Conservation (phyloP, 2,797 vertebrate species). For the Sphenopsis melanotis region DNA sequence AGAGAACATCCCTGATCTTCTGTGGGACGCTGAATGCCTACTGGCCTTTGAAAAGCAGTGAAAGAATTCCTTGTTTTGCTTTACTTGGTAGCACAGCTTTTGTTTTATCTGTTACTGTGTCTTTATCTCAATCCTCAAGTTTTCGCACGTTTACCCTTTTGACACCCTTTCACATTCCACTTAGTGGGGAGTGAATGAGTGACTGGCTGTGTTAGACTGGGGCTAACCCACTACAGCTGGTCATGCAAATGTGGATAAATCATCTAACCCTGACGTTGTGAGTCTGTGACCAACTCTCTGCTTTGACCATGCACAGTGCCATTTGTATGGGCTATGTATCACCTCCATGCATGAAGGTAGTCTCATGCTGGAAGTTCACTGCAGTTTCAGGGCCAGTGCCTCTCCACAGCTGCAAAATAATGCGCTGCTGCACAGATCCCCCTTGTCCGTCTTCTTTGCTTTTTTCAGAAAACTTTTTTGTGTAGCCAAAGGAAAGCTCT, state of each 20-base stretch:
- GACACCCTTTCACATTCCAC: background rate
- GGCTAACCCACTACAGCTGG: background rate
- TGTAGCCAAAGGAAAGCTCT: background rate
- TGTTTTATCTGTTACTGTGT: background rate
- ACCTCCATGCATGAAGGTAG: background rate
- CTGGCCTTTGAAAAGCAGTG: background rate
- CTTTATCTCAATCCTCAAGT: background rate
- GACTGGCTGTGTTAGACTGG: background rate
- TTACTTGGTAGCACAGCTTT: background rate
- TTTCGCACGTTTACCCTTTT: background rate
- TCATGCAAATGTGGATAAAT: background rate
- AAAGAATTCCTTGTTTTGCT: background rate
- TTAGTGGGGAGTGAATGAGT: background rate
- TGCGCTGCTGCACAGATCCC: background rate
- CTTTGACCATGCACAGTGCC: background rate
- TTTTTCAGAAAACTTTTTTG: background rate
- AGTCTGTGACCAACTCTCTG: background rate
- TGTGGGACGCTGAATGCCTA: background rate
- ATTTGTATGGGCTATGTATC: background rate
- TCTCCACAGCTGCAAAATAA: background rate
- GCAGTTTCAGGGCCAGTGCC: background rate
- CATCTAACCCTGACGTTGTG: background rate
- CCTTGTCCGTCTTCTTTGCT: background rate
- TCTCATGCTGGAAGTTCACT: background rate
- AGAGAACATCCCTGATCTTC: background rate